Conservation (phyloP, 2,888 invertebrate species). For the Cyclophora punctaria region DNA sequence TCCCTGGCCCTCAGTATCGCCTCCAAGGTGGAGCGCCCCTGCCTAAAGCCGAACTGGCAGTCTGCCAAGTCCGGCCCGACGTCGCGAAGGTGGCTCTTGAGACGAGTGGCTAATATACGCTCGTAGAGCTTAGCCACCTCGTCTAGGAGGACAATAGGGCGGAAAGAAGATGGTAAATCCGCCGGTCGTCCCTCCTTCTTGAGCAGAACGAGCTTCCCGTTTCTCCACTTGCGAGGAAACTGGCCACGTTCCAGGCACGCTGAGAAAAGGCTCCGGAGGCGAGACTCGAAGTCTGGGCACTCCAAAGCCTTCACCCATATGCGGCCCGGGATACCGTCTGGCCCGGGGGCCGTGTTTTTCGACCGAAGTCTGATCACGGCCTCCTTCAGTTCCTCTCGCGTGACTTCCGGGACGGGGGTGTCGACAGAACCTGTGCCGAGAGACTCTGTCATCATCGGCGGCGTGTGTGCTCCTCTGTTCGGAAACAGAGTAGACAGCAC, state of each 20-base stretch:
- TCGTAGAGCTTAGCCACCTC: slow-evolving; percentile 1
- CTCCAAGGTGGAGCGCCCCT: slow-evolving; percentile 4
- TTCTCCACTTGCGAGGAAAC: not conserved
- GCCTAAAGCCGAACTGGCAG: slow-evolving; percentile 7
- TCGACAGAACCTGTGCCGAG: too few relatives aligned
- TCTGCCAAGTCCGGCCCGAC: slow-evolving; percentile 9
- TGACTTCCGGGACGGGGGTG: not conserved
- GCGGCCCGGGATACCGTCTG: not conserved
- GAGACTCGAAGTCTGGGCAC: not conserved
- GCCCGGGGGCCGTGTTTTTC: not conserved
- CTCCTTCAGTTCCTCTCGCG: not conserved
- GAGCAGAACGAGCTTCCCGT: not conserved
- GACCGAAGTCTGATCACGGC: not conserved
- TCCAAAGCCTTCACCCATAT: not conserved
- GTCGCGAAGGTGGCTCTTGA: slow-evolving; percentile 2
- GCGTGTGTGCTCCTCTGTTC: not conserved
- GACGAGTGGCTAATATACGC: slow-evolving; percentile 2
- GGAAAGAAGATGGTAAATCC: not conserved
- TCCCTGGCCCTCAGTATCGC: slow-evolving; percentile 3
- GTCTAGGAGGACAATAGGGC: slow-evolving; percentile 1
- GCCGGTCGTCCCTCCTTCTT: not conserved
- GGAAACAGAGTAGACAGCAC: slow-evolving; percentile 7
- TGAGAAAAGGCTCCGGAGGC: not conserved
- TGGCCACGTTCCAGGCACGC: not conserved
- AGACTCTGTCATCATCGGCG: not conserved